Conservation (phyloP, 2,888 invertebrate genomes). For the Salticus scenicus region DNA sequence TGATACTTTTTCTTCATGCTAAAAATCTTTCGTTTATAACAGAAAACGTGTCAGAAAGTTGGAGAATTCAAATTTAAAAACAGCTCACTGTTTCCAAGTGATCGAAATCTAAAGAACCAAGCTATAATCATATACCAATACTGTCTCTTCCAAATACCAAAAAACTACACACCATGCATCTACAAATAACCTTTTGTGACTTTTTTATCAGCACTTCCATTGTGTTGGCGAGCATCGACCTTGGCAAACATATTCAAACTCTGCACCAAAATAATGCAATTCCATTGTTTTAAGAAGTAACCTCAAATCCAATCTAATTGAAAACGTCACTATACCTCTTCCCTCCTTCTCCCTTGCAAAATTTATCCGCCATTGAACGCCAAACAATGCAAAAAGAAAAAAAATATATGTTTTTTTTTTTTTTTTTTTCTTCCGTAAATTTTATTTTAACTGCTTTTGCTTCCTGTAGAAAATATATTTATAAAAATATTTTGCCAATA, state of each 20-base stretch:
- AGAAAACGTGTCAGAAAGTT: too few species aligned
- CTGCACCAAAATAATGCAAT: background rate
- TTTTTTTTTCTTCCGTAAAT: background rate
- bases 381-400: background rate
- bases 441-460: background rate
- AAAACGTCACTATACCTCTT: background rate
- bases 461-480: too few species aligned
- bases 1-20: too few species aligned
- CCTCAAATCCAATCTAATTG: slow-evolving; percentile 12
- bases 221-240: background rate
- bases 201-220: background rate
- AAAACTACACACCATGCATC: background rate
- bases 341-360: background rate
- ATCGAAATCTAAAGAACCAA: too few species aligned
- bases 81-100: too few species aligned
- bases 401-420: too few species aligned
- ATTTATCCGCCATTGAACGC: slow-evolving; percentile 8
- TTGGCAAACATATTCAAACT: background rate
- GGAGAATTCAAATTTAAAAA: too few species aligned
- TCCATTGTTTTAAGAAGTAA: slow-evolving; percentile 1
- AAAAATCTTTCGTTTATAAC: too few species aligned
- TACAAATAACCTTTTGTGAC: background rate
- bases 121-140: background rate
- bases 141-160: background rate
- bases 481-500: too few species aligned